Percentiles rank a stretch among this genome's conserved stretches.
Conservation (phyloP, 2,113 vertebrate species). For the Psittacus erithacus region DNA sequence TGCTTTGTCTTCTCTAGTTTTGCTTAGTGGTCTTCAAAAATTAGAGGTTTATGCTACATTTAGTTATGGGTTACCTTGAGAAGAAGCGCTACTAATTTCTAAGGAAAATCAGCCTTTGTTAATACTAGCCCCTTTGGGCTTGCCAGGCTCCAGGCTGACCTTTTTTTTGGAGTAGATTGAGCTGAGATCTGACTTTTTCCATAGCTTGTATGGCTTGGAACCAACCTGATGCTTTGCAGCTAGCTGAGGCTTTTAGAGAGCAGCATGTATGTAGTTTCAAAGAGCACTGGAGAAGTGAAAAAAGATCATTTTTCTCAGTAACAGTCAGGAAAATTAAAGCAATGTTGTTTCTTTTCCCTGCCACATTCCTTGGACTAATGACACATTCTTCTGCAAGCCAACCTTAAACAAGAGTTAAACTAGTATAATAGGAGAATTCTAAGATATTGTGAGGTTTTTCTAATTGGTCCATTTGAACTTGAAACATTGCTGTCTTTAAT, state of each 20-base stretch:
- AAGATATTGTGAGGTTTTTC: background rate
- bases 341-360: background rate
- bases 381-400: background rate
- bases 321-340: background rate
- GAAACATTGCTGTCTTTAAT: background rate
- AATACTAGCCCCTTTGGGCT: background rate
- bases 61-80: background rate
- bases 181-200: constrained; percentile 23
- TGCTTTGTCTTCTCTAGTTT: background rate
- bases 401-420: background rate
- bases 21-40: background rate
- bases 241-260: constrained; percentile 19
- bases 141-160: constrained; percentile 1
- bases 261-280: background rate
- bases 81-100: background rate
- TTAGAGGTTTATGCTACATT: background rate
- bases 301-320: background rate
- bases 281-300: constrained; percentile 6
- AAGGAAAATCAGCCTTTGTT: background rate
- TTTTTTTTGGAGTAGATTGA: constrained; percentile 26
- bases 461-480: background rate
- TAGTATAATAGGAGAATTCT: background rate
- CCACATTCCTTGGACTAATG: background rate
- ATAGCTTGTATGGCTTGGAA: constrained; percentile 33
- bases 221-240: background rate